Percentiles rank a stretch among this genome's conserved stretches.
These are phyloP conservation scores for Hydrophis major DNA, from an alignment of 2,797 vertebrate species.

Conservation along the genomic window DNA sequence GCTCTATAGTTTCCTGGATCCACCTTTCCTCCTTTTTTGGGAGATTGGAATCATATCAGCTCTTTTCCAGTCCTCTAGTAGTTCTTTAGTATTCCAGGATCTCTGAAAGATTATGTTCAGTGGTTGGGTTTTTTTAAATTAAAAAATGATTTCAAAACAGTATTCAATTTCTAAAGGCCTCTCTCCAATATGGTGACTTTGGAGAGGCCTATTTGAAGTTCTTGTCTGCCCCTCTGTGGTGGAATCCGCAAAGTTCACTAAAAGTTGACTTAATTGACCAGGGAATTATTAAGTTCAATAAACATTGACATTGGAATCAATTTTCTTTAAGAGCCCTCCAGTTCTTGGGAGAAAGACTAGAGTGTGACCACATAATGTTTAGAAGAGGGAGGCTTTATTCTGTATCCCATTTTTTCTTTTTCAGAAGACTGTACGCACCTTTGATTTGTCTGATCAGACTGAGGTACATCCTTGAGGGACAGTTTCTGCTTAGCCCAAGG, in stretches of 20 bases:
- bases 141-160: neutral
- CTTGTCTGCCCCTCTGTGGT: conserved; percentile 69
- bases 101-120: neutral
- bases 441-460: neutral
- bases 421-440: neutral
- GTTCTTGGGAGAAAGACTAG: neutral
- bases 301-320: neutral
- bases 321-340: neutral
- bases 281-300: neutral
- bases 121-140: neutral
- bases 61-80: neutral
- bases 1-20: neutral
- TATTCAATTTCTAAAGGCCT: neutral
- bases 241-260: conserved; percentile 35
- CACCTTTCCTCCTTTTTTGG: neutral
- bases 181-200: conserved; percentile 13
- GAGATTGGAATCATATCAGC: neutral
- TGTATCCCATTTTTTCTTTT: neutral
- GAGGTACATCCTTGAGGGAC: neutral
- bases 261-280: neutral
- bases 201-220: conserved; percentile 42
- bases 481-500: neutral
- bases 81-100: neutral
- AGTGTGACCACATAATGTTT: neutral
- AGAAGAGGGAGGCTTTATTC: neutral